Base-by-base conservation (phyloP, 2,888 invertebrate species). In the Rotaria socialis region DNA sequence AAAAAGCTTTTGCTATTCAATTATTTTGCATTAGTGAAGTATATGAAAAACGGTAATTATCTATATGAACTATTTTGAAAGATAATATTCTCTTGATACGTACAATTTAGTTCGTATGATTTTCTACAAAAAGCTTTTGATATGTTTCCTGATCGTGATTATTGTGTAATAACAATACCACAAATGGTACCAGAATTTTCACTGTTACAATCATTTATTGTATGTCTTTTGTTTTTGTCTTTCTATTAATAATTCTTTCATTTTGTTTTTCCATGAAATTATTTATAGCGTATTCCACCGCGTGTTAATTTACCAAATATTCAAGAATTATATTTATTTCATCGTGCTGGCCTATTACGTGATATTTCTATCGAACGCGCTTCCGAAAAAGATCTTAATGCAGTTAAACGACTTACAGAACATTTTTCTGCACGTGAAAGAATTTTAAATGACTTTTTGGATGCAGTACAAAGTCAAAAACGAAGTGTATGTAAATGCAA, bases 181-280 rank as follows among this genome's bases (percentile, higher is more conserved):
- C 90, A 90, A 87, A 89, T 91, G 85, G 91, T 91, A 22, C 91
- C 91, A 41, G 91, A 91, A 88, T 91, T 91, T 87, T 90, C 91
- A 24, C 89, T 91, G 5, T 88, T 91, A 22, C 90, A 91, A 88
- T 89, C 89, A 86, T 91, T 91, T 89, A 90, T 91, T 88, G 91
- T 91, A 88, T 89, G 90, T 89, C 35, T 35, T 35, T 35, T 35
- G 35, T 35, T 58, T 24, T 11, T n/a, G 27, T 14, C 10, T 47
- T 6, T 22, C 4, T 5, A 43, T 60, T 52, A 16, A 16, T 52
- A 52, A 52, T 8, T 52, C 14, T 52, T 52, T 3, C 16, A 16
- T 52, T 52, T 16, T 52, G 11, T 8, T 14, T 52, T 16, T 52
- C 52, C 0, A 52, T 52, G 52, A 11, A 52, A 52, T 52, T 52